Evolutionary conservation across 2,113 vertebrate species (phyloP).

Genomic region (Cebidichthys violaceus): DNA sequence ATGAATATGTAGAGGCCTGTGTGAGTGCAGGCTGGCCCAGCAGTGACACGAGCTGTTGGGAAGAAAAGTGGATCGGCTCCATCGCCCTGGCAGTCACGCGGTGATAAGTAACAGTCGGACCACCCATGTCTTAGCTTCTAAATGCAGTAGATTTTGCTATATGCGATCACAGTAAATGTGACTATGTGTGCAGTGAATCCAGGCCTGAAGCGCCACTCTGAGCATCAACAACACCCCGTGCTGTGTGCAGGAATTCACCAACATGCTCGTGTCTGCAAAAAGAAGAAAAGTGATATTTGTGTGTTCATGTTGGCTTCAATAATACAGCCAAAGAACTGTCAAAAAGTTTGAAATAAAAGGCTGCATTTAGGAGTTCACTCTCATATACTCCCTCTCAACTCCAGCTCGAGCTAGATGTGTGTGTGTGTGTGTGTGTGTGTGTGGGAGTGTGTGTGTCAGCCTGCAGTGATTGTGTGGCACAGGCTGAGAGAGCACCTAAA

Average conservation of each 20-base stretch:
- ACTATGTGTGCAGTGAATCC: constrained; percentile 61
- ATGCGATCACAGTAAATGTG: constrained; percentile 58
- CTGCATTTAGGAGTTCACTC: constrained; percentile 3
- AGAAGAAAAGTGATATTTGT: constrained; percentile 11
- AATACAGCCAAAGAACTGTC: constrained; percentile 15
- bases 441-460: constrained; percentile 1
- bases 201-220: constrained; percentile 58
- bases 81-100: constrained; percentile 32
- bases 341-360: constrained; percentile 15
- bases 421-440: constrained; percentile 11
- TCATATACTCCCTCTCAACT: constrained; percentile 20
- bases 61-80: constrained; percentile 30
- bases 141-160: constrained; percentile 45
- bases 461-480: constrained; percentile 18
- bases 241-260: constrained; percentile 32
- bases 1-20: background rate
- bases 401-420: constrained; percentile 16
- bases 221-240: constrained; percentile 60
- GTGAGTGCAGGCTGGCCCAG: background rate
- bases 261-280: constrained; percentile 27
- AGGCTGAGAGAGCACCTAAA: constrained; percentile 62
- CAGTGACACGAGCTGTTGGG: constrained; percentile 26
- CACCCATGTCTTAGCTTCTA: constrained; percentile 41
- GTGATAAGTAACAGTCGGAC: constrained; percentile 51
- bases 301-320: constrained; percentile 3